phyloP scores from a whole-genome alignment of 2,113 vertebrate species.

The Sander vitreus region DNA sequence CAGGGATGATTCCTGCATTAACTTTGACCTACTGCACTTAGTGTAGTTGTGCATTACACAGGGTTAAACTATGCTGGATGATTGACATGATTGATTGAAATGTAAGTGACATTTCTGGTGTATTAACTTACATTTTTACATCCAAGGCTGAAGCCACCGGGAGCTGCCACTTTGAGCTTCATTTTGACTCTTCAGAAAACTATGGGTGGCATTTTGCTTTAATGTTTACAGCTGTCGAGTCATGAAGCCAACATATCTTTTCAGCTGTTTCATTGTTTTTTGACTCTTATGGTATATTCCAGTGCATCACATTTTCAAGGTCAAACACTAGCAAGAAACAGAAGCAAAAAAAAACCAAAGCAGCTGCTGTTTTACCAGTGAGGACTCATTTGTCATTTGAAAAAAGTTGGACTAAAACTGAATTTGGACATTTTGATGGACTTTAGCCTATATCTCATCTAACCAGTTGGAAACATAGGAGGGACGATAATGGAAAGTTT shows the following conservation, averaged over 20 bases:
- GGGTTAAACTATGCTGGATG: neutral
- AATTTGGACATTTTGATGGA: slow-evolving; percentile 6
- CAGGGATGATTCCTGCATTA: neutral
- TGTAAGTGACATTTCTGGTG: neutral
- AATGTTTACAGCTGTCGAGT: no score
- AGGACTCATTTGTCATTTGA: slow-evolving; percentile 16
- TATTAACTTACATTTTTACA: no score
- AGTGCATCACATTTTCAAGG: slow-evolving; percentile 28
- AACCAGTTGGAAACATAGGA: neutral
- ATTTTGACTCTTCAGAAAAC: no score
- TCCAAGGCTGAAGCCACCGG: no score
- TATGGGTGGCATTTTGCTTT: no score
- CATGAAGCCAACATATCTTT: neutral
- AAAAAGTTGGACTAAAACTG: neutral
- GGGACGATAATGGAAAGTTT: neutral
- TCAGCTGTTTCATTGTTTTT: slow-evolving; percentile 16
- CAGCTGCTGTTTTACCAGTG: neutral
- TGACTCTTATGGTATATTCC: slow-evolving; percentile 3
- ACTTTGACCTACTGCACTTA: neutral
- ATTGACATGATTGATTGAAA: no score
- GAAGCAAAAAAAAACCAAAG: slow-evolving; percentile 12
- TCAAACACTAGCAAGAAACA: slow-evolving; percentile 21
- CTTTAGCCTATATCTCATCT: neutral
- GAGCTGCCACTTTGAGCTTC: no score
- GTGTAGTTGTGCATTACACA: neutral